Base-by-base conservation (phyloP, 2,888 invertebrate genomes). In the Pelosia muscerda region DNA sequence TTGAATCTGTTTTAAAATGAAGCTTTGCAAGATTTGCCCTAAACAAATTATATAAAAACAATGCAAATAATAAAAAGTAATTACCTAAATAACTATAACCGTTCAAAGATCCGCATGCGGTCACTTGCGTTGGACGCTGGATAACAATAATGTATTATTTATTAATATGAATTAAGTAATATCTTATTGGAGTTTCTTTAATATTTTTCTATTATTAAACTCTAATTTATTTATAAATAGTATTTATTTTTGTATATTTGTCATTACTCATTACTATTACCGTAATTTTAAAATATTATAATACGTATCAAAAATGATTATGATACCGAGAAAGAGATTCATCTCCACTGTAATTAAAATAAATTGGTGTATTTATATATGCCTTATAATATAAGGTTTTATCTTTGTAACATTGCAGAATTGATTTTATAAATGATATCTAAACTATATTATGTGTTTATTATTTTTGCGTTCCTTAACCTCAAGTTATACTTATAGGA, bases 331-430 rank as follows among this genome's bases (percentile, higher is more conserved):
- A 9, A 59, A 59, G 59, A 59, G 59, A 59, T 59, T 59, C 13
- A 23, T 34, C 59, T 59, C 34, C 59, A 59, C 59, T 59, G 59
- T 59, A 23, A 38, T 59, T 38, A 23, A 23, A 31, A 15, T 22
- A 19, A 23, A 19, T 23, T 59, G 15, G n/a, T n/a, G 5, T 42
- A 42, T 42, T 42, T 42, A 38, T 15, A 38, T 19, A 15, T 38
- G 15, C 38, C 15, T 38, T 15, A 38, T 38, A 38, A 38, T 3
- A 31, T 38, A 38, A 15, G 42, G 19, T 38, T 49, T 49, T 49
- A 49, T 49, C 19, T 49, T 8, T n/a, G 49, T 49, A 6, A 49
- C 19, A 9, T 2, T n/a, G 8, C 49, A 49, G n/a, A n/a, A 49
- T 49, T 49, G 49, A 49, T 49, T 38, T 38, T n/a, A 49, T 49